Evolutionary conservation across 1,140 invertebrate genomes (phyloP), one percentile per base, ranked within the genome.

Genomic region (Apis laboriosa): DNA sequence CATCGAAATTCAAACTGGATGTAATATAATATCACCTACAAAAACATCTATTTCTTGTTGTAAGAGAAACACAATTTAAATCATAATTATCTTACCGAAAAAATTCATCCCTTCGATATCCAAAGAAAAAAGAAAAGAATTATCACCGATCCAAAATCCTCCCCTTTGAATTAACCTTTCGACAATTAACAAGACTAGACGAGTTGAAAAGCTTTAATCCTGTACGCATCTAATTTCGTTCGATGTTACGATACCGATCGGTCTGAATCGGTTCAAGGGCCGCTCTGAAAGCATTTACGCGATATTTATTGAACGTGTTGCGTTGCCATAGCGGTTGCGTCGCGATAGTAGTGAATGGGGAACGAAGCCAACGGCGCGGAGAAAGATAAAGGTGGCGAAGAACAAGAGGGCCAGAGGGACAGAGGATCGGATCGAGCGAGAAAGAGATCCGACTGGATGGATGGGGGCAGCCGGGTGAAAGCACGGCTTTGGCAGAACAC

Each of bases 311-410:
- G 85, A 84, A 89, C 88, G 84, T 43, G 34, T 84, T 86, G 84
- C 84, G 83, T 81, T 79, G 81, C 71, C 72, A 77, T 58, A 77
- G 85, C 34, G 34, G 34, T 43, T 7, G 87, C 84, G 84, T 77
- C 84, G 84, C 76, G 88, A 86, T 83, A 76, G 78, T 58, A 73
- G 73, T 90, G 90, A 92, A 92, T 92, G 87, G 91, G 71, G 73
- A 89, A 90, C 89, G 88, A 91, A 92, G 88, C 89, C 87, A 89
- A 74, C 88, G 83, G 86, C 83, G 86, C 84, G 84, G 88, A 86
- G 77, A 77, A 76, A 92, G 90, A 92, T 91, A 90, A 89, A 90
- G 88, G 80, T 86, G 87, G 64, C 64, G 72, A 81, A 49, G 72
- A 70, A 84, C 78, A 74, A 84, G 71, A 75, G 77, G 11, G 51